Percentiles rank a stretch among this genome's conserved stretches.
Evolutionary conservation across 2,113 vertebrate genomes (phyloP).

Genomic region (Macaca mulatta): DNA sequence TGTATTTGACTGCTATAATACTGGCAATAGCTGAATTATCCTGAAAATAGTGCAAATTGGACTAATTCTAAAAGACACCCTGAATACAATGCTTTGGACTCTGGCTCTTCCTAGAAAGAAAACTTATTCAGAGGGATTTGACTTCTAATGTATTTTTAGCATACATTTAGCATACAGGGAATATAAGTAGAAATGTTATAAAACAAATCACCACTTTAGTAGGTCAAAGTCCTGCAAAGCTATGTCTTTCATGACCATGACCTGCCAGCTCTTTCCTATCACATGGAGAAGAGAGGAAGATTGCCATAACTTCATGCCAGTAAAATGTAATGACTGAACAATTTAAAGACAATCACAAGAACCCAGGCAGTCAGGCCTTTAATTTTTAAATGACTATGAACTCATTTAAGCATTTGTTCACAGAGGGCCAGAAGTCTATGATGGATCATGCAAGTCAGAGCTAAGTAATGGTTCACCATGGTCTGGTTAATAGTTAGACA

Average conservation of each 20-base stretch:
- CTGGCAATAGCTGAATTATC: background rate
- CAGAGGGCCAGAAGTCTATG: constrained; percentile 78
- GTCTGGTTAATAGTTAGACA: constrained; percentile 84
- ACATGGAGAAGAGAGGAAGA: background rate
- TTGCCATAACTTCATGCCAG: constrained; percentile 73
- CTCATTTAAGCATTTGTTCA: constrained; percentile 84
- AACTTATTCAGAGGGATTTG: background rate
- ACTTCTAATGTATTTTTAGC: constrained; percentile 27
- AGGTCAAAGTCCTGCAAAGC: constrained; percentile 9
- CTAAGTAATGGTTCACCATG: constrained; percentile 83
- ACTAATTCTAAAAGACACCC: background rate
- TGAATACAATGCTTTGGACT: constrained; percentile 33
- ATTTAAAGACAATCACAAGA: constrained; percentile 73
- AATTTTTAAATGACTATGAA: constrained; percentile 80
- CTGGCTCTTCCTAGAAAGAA: constrained; percentile 23
- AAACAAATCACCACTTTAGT: background rate
- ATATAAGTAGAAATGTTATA: background rate
- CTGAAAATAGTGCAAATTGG: background rate
- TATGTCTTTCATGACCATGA: background rate
- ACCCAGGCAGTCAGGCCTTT: constrained; percentile 75
- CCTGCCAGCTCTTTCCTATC: background rate
- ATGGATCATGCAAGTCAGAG: constrained; percentile 82
- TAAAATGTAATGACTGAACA: constrained; percentile 81
- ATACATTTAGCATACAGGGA: background rate
- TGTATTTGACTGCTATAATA: background rate